Conservation (phyloP, 2,113 vertebrate species). For the Regulus satrapa region DNA sequence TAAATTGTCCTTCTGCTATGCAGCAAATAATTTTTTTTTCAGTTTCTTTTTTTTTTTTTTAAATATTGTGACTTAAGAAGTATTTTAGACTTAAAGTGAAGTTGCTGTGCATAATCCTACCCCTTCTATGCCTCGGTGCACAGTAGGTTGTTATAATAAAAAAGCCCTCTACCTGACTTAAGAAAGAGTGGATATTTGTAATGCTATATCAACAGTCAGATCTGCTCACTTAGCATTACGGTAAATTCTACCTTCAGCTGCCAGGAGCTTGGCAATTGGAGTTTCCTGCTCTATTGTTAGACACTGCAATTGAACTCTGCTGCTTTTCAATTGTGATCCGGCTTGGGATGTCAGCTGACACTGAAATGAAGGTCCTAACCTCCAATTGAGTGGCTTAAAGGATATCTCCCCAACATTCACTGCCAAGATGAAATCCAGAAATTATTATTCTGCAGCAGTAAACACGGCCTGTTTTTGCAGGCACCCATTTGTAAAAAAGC, state of each 20-base stretch:
- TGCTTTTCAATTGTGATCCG: slow-evolving; percentile 49
- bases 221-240: slow-evolving; percentile 41
- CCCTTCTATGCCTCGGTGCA: neutral
- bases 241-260: slow-evolving; percentile 34
- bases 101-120: neutral
- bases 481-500: neutral
- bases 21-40: neutral
- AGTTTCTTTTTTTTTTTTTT: too few species aligned
- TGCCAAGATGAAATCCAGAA: slow-evolving; percentile 49
- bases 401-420: neutral
- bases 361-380: slow-evolving; percentile 16
- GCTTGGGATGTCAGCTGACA: slow-evolving; percentile 43
- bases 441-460: slow-evolving; percentile 14
- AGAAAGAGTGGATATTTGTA: neutral
- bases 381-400: slow-evolving; percentile 20
- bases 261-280: slow-evolving; percentile 21
- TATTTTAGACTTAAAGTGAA: neutral
- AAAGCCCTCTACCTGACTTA: neutral
- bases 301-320: neutral
- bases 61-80: neutral
- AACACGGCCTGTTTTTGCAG: slow-evolving; percentile 35
- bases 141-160: neutral
- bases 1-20: neutral
- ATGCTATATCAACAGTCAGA: neutral
- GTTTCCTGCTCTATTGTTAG: slow-evolving; percentile 55